Evolutionary conservation across 2,888 invertebrate genomes (phyloP).

Genomic region (Opisthograptis luteolata): DNA sequence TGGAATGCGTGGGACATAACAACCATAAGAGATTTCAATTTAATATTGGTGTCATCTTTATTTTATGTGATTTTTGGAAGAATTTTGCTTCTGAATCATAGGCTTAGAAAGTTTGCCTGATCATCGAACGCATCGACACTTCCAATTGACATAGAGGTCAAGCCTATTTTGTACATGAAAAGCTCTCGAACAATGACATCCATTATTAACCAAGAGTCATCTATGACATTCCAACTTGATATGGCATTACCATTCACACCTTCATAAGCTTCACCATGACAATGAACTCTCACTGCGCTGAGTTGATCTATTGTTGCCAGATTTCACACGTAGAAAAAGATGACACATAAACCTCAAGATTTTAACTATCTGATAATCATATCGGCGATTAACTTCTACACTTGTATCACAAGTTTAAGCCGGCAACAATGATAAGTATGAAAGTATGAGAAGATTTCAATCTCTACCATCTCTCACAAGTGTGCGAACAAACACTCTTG

Average conservation of each 20-base stretch:
- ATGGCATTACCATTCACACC: too few species aligned
- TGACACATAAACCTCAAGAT: constrained; percentile 28
- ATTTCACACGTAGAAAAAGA: constrained; percentile 26
- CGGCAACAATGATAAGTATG: constrained; percentile 33
- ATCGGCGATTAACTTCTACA: constrained; percentile 39
- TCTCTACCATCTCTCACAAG: constrained; percentile 18
- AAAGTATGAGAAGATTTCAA: constrained; percentile 37
- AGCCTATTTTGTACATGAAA: neutral
- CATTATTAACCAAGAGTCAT: constrained; percentile 7
- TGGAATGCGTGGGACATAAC: neutral
- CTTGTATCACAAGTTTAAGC: constrained; percentile 33
- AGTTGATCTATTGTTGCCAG: constrained; percentile 3
- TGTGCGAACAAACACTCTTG: constrained; percentile 31
- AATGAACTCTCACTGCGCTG: neutral
- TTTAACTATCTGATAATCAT: constrained; percentile 28
- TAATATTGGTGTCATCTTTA: neutral
- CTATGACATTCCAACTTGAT: constrained; percentile 2
- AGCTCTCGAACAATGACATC: constrained; percentile 4
- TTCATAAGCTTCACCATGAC: too few species aligned
- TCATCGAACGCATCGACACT: neutral
- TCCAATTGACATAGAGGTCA: neutral
- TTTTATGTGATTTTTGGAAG: too few species aligned
- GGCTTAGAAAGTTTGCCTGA: too few species aligned
- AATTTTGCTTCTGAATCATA: too few species aligned
- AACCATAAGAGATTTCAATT: neutral